Evolutionary conservation across 2,888 invertebrate species (phyloP), one percentile per base, ranked within the genome.

Genomic region (Dicyrtoma fusca): DNA sequence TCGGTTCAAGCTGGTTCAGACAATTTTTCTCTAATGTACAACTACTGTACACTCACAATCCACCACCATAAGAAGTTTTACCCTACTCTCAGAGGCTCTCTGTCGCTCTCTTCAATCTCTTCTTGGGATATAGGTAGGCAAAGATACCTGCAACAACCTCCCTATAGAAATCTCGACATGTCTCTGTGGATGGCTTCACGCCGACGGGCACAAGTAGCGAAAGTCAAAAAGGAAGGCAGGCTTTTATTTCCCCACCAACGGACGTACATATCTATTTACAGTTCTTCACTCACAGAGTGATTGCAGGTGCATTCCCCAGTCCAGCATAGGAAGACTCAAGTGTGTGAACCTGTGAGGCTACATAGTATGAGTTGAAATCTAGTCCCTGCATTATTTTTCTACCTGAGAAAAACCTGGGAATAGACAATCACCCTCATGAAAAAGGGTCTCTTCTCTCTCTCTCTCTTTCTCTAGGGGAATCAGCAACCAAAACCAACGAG

Each of bases 201-300:
- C 68, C 68, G 68, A 59, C 59, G 68, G 68, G 61, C 61, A 61
- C 34, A 55, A 68, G 47, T 23, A 68, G 68, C 47, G 68, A 57
- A 68, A 68, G 57, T 57, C 68, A 68, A 55, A 66, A 55, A 57
- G 66, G 57, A 68, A 68, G 57, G 59, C 57, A 57, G 57, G 57
- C 47, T 45, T n/a, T 61, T 61, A 61, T 61, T 61, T 61, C 61
- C 61, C 61, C 42, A 26, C 61, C 61, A 42, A 34, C 61, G n/a
- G 26, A 21, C 26, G 23, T 25, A 42, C n/a, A 61, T 61, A 61
- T 42, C 42, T 61, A 61, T 61, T 19, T 42, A 6, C 42, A 34
- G 61, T 42, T 61, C 17, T 61, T 61, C 44, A n/a, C 42, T 68
- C 44, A 57, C 55, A 55, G 34, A 34, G 34, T 34, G 34, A 68